A percentile compares a stretch with the other conserved stretches of the same genome.
Evolutionary conservation across 2,113 vertebrate species (phyloP).

Genomic region (Mesocricetus auratus): DNA sequence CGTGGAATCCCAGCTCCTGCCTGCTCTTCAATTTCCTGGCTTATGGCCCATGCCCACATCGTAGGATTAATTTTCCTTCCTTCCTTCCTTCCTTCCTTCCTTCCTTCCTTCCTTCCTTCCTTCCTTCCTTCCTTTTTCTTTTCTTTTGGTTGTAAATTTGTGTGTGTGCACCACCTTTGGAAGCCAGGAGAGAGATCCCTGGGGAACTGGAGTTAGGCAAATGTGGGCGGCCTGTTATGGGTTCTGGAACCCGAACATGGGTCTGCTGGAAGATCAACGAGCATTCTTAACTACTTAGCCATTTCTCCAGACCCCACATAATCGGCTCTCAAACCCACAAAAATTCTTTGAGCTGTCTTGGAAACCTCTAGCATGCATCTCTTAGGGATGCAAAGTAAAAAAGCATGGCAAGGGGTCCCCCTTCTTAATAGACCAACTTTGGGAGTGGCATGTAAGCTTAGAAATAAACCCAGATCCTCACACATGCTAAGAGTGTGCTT

Average conservation of each 20-base stretch:
- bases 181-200: background rate
- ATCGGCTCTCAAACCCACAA: background rate
- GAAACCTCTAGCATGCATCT: background rate
- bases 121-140: background rate
- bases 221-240: background rate
- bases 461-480: background rate
- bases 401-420: background rate
- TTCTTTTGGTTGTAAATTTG: background rate
- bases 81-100: background rate
- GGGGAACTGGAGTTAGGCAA: background rate
- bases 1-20: fast-evolving
- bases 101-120: too few species aligned
- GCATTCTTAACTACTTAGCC: background rate
- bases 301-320: background rate
- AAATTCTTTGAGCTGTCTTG: background rate
- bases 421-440: background rate
- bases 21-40: too few species aligned
- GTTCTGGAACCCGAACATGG: background rate
- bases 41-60: background rate
- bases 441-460: background rate
- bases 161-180: background rate
- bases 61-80: background rate
- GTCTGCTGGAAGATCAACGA: background rate
- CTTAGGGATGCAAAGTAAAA: background rate
- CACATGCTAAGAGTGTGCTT: too few species aligned